phyloP scores from a whole-genome alignment of 2,797 vertebrate genomes.

The Semotilus atromaculatus region DNA sequence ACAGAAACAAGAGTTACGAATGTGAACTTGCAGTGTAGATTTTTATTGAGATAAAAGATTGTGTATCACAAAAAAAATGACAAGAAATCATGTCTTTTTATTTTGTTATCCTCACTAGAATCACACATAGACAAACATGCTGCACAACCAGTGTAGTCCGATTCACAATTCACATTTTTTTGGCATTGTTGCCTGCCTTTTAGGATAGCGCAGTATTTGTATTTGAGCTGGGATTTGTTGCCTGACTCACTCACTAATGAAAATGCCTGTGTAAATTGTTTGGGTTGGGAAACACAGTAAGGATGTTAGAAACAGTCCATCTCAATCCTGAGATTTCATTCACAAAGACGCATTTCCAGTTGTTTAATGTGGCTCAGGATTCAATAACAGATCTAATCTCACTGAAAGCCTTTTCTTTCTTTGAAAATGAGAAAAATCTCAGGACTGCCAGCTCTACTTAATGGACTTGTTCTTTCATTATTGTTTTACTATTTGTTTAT shows the following conservation, averaged over 20 bases:
- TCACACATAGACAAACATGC: not conserved
- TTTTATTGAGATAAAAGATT: not conserved
- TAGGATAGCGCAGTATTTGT: not conserved
- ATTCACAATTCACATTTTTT: not conserved
- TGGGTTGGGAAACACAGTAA: not conserved
- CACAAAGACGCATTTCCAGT: not conserved
- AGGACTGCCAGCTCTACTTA: constrained; percentile 5
- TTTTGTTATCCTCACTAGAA: not conserved
- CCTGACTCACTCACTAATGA: not conserved
- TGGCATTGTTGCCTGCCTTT: not conserved
- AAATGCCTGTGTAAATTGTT: not conserved
- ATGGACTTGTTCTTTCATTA: not conserved
- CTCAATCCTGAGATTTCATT: not conserved
- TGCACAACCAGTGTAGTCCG: not conserved
- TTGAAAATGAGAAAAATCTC: not conserved
- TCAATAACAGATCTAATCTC: not conserved
- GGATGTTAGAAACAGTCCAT: not conserved
- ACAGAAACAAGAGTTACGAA: not conserved
- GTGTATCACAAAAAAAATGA: not conserved
- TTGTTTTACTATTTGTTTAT: not conserved
- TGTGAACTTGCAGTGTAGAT: not conserved
- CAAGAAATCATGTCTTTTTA: not conserved
- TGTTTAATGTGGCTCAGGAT: not conserved
- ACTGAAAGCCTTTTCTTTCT: not conserved
- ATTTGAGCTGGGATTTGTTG: not conserved